Conservation (phyloP, 2,888 invertebrate species). For the Stegophylla sp. region DNA sequence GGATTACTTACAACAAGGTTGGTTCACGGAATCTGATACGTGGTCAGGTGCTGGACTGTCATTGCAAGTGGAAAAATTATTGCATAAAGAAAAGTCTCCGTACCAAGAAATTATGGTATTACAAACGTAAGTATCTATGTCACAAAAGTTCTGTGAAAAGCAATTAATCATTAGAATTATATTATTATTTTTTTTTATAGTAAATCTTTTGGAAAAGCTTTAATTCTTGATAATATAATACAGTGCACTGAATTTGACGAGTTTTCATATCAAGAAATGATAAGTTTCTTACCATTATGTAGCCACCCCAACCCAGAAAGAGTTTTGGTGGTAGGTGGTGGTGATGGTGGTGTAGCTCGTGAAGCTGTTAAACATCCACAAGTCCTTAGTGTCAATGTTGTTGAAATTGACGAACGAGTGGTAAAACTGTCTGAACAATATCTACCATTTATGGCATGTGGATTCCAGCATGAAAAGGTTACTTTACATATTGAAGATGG, state of each 20-base stretch:
- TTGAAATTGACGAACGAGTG: conserved; percentile 94
- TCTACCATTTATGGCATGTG: conserved; percentile 88
- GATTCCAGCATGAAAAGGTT: conserved; percentile 83
- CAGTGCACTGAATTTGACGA: conserved; percentile 97
- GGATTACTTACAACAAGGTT: conserved; percentile 78
- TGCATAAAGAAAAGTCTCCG: conserved; percentile 79
- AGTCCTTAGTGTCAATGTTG: conserved; percentile 83
- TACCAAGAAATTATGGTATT: conserved; percentile 86
- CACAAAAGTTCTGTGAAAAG: background rate
- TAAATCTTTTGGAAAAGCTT: conserved; percentile 79
- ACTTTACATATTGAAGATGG: conserved; percentile 89
- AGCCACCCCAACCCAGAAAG: conserved; percentile 86
- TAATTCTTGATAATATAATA: conserved; percentile 93
- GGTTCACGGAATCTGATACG: conserved; percentile 92
- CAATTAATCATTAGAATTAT: background rate
- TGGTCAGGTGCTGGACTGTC: conserved; percentile 93
- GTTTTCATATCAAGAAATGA: conserved; percentile 98
- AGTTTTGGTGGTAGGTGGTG: conserved; percentile 94
- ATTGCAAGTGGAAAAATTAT: conserved; percentile 79
- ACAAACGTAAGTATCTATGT: conserved; percentile 72
- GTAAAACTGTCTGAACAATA: conserved; percentile 88
- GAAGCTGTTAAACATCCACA: conserved; percentile 92
- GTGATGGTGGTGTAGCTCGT: conserved; percentile 95
- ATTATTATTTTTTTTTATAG: conserved; percentile 65
- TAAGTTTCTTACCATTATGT: conserved; percentile 89